A percentile compares a stretch with the other conserved stretches of the same genome.
Evolutionary conservation across 2,113 vertebrate genomes (phyloP).

Genomic region (Chrysochloris asiatica): DNA sequence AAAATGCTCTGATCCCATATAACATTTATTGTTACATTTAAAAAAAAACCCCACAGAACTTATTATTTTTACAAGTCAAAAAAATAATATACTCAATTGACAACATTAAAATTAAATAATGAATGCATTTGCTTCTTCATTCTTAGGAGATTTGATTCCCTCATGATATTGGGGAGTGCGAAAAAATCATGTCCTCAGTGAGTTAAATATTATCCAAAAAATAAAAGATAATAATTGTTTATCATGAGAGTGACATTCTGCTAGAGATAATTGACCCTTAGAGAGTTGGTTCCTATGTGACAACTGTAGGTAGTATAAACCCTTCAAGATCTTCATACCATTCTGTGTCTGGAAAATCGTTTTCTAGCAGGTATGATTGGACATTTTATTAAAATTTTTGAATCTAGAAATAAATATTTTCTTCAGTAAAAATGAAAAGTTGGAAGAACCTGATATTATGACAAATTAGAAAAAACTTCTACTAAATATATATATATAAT

Average conservation of each 20-base stretch:
- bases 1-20: not conserved
- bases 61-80: not conserved
- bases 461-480: not conserved
- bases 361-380: constrained; percentile 19
- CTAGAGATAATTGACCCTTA: constrained; percentile 30
- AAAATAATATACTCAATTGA: not conserved
- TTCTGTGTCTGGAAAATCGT: not conserved
- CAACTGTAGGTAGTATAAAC: constrained; percentile 46
- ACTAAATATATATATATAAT: not conserved
- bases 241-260: not conserved
- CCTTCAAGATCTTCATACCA: not conserved
- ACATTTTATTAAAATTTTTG: not conserved
- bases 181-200: not conserved
- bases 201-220: not conserved
- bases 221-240: not conserved
- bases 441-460: not conserved
- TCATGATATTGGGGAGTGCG: not conserved
- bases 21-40: not conserved
- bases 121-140: not conserved
- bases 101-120: constrained; percentile 6
- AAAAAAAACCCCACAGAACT: not conserved
- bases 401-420: not conserved
- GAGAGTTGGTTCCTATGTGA: not conserved
- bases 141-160: not conserved
- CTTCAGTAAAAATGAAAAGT: not conserved